Percentiles rank a stretch among this genome's conserved stretches.
These are phyloP conservation scores for Hippocampus zosterae DNA, from an alignment of 2,113 vertebrate species.

Conservation along the genomic window DNA sequence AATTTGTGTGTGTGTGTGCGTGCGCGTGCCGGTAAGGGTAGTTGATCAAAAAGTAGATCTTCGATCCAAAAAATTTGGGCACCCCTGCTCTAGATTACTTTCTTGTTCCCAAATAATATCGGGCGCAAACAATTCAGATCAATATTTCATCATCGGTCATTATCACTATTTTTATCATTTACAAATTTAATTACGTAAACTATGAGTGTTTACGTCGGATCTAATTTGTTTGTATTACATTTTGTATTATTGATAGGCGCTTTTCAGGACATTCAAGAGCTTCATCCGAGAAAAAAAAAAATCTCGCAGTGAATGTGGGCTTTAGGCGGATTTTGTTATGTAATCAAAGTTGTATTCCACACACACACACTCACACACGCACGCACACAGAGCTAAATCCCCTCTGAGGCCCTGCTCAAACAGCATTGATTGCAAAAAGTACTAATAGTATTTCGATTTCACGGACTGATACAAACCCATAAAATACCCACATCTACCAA, in stretches of 20 bases:
- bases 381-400: constrained; percentile 16
- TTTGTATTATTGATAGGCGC: neutral
- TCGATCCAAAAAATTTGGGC: no score
- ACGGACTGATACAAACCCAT: neutral
- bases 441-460: neutral
- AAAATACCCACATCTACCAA: neutral
- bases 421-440: neutral
- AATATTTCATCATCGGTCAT: no score
- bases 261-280: neutral
- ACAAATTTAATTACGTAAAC: neutral
- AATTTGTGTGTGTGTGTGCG: no score
- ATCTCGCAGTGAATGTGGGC: neutral
- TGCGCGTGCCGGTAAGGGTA: no score
- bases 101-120: neutral
- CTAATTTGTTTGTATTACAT: neutral
- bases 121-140: no score
- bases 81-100: neutral
- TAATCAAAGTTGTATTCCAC: constrained; percentile 22
- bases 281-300: constrained; percentile 7
- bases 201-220: neutral
- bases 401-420: neutral
- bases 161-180: neutral
- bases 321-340: constrained; percentile 29
- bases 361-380: neutral
- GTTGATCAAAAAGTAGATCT: no score